Base-by-base conservation (phyloP, 2,113 vertebrate species). In the Electrona antarctica region DNA sequence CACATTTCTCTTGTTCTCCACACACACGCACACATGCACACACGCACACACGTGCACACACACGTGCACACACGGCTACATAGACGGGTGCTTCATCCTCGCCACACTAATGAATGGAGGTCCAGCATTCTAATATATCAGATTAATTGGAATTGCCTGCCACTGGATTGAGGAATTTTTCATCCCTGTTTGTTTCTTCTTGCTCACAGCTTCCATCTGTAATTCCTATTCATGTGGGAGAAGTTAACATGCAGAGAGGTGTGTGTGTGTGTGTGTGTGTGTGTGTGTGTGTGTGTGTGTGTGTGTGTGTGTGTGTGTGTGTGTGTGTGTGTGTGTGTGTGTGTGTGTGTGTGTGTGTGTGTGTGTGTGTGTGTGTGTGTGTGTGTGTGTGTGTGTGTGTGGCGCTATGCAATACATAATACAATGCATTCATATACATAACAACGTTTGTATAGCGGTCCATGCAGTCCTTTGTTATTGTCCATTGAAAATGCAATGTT, bases 121-220 rank as follows among this genome's bases (percentile, higher is more conserved):
- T 49, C 61, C 78, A 80, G 70, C 73, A 60, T 85, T 87, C 85
- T 89, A 90, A 91, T 92, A 85, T 83, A 92, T 93, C 91, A 92
- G 89, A 88, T 92, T 87, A 91, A 91, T 92, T 92, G 87, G 77
- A 90, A 88, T 76, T 88, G 87, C 85, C 69, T 13, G 45, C 14
- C 72, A 69, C 70, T 76, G 85, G 87, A 85, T 85, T 88, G 87
- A 84, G 69, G 75, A 84, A 87, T 90, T 85, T 88, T 89, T 91
- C 86, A 83, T 81, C 61, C 65, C 33, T 41, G 3, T 41, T 41
- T 41, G 3, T 41, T 46, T 13, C 48, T 69, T 78, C 61, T 72
- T 69, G 57, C 71, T 71, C 69, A 33, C 55, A 63, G 57, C 46
- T 64, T 60, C 67, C 58, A 4, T 81, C 64, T 86, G 79, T 79